These are phyloP conservation scores for Stenopsyche tienmushanensis DNA, from an alignment of 1,140 invertebrate species.

Conservation along the genomic window DNA sequence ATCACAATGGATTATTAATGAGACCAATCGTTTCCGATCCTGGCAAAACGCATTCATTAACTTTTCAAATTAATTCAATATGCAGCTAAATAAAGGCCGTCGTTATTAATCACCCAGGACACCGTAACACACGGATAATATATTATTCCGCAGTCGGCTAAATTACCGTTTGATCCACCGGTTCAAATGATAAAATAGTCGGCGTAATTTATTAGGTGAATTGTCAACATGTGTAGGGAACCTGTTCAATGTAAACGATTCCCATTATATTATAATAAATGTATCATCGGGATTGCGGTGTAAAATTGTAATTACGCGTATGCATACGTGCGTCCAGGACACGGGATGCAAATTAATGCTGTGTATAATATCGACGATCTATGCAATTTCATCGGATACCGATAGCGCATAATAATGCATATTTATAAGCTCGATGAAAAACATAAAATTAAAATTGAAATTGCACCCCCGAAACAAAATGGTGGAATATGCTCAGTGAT, in stretches of 20 bases:
- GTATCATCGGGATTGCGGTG: not conserved
- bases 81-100: conserved; percentile 1
- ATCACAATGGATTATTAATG: conserved; percentile 8
- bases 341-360: not conserved
- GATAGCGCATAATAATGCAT: too few species aligned
- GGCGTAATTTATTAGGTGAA: conserved; percentile 5
- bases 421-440: too few species aligned
- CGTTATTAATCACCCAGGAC: not conserved
- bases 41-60: conserved; percentile 3
- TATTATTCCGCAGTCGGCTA: conserved; percentile 4
- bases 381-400: too few species aligned
- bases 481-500: too few species aligned
- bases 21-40: not conserved
- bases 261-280: not conserved
- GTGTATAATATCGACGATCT: too few species aligned
- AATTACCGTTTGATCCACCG: conserved; percentile 9
- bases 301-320: not conserved
- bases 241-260: not conserved
- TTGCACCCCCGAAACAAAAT: too few species aligned
- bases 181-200: conserved; percentile 6
- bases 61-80: conserved; percentile 4
- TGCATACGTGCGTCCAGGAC: not conserved
- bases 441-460: too few species aligned
- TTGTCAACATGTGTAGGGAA: not conserved
- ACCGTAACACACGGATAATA: not conserved